Base-by-base conservation (phyloP, 35 echinoderm and acorn worm genomes). In the Lytechinus variegatus region DNA sequence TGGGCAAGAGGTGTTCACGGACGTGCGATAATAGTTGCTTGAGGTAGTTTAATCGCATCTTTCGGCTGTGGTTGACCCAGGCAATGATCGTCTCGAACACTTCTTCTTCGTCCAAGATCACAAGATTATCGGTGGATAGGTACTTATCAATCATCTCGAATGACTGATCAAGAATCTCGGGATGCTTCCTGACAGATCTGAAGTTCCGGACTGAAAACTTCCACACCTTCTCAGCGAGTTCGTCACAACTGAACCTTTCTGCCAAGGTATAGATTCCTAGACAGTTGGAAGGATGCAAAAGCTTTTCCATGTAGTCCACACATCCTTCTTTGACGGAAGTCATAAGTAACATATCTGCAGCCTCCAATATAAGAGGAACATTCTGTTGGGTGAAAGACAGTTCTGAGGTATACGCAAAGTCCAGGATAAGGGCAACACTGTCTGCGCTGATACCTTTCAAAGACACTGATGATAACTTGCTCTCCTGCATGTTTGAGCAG, bases 281-380 rank as follows among this genome's bases (percentile, higher is more conserved):
- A 71, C 97, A 97, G 91, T 97, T 97, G n/a, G 96, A 86, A 66
- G 86, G 27, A 53, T 95, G 66, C 14, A 97, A 72, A 9, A 94
- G 89, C 66, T 56, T 61, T 54, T 95, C 44, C 54, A 97, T 91
- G 56, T 92, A 97, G 19, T 52, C 54, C 54, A 92, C 61, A 86
- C 96, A 97, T 21, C 94, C 95, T 27, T 94, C 56, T 56, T 94
- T 53, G 51, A 97, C 94, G 8, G 94, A 94, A 4, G 86, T 28
- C 3, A 97, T 92, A 54, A 96, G 97, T 6, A 97, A 79, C 19
- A 97, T 87, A 86, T 97, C 97, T 3, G 97, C 94, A 52, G 97
- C 97, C 55, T 96, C 95, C 16, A 97, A 94, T 21, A 97, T 91
- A 44, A 54, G 54, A 54, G 96, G 97, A 7, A 97, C 95, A 53